Evolutionary conservation across 2,888 invertebrate species (phyloP), one percentile per base, ranked within the genome.

Genomic region (Phortica okadai): DNA sequence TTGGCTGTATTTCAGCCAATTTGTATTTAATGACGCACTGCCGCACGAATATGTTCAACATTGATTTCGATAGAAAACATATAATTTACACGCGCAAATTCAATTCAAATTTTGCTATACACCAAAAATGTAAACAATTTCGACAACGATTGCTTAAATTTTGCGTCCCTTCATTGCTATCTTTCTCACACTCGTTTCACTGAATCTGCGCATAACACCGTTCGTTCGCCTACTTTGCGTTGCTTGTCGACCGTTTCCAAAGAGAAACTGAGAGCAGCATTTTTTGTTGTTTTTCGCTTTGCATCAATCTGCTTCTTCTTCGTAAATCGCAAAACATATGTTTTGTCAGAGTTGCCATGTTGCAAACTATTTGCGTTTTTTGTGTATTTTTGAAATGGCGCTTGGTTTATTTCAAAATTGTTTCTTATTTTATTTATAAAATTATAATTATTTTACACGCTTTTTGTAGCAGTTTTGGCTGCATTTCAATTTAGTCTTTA

Each of bases 81-180:
- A 33, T 14, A 64, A 50, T 25, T 69, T 69, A 6, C 69, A 45
- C 44, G 45, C 3, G 41, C 41, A 64, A 64, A 41, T 64, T 62
- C 7, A 21, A 8, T 45, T 69, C 11, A 45, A 69, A 45, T 21
- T 21, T 45, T 69, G 33, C 50, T 16, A 33, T 62, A 25, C n/a
- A 41, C 45, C 45, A 11, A 44, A 67, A 62, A 45, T 69, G 69
- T 69, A 69, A 69, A 69, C 69, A 69, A 69, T 69, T 45, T 69
- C 41, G 33, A 33, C 21, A 33, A 64, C 7, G 14, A 64, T 21
- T 41, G 64, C 41, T 41, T 10, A 25, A 64, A 33, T 33, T 64
- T 64, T 11, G 64, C 14, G 10, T 50, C 50, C 50, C 50, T 50
- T 50, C 50, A 8, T 50, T 14, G 64, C 41, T 33, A 33, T 64